A percentile compares a stretch with the other conserved stretches of the same genome.
Conservation (phyloP, 2,113 vertebrate species). For the Salvelinus fontinalis region DNA sequence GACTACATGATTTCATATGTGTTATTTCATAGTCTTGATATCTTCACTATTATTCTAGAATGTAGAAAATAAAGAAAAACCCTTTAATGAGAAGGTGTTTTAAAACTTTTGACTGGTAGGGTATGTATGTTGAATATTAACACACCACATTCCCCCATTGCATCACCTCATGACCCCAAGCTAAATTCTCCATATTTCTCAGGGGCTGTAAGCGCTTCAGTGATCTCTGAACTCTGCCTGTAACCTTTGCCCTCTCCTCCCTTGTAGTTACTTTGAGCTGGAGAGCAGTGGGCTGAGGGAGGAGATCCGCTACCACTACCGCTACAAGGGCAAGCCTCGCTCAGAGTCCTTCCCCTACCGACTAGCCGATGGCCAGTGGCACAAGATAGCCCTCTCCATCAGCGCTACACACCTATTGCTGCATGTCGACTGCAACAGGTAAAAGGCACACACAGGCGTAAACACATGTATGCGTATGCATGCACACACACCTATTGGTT, state of each 20-base stretch:
- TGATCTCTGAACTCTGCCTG: constrained; percentile 16
- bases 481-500: not conserved
- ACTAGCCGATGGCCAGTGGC: constrained; percentile 92
- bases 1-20: too few relatives aligned
- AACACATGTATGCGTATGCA: not conserved
- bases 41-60: too few relatives aligned
- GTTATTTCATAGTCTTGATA: too few relatives aligned
- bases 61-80: too few relatives aligned
- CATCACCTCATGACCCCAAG: too few relatives aligned
- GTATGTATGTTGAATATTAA: too few relatives aligned
- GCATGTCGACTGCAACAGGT: constrained; percentile 94
- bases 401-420: constrained; percentile 89
- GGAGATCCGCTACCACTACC: constrained; percentile 91
- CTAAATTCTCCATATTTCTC: not conserved
- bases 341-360: constrained; percentile 91
- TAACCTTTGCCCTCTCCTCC: constrained; percentile 29
- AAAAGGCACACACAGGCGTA: constrained; percentile 23
- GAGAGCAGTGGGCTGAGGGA: constrained; percentile 92
- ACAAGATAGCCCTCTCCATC: constrained; percentile 85
- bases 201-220: not conserved
- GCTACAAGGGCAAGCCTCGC: constrained; percentile 82
- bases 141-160: too few relatives aligned
- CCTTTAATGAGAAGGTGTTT: too few relatives aligned
- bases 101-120: too few relatives aligned
- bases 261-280: constrained; percentile 90